phyloP scores from a whole-genome alignment of 2,888 invertebrate genomes.

The Calliphora vomitoria region DNA sequence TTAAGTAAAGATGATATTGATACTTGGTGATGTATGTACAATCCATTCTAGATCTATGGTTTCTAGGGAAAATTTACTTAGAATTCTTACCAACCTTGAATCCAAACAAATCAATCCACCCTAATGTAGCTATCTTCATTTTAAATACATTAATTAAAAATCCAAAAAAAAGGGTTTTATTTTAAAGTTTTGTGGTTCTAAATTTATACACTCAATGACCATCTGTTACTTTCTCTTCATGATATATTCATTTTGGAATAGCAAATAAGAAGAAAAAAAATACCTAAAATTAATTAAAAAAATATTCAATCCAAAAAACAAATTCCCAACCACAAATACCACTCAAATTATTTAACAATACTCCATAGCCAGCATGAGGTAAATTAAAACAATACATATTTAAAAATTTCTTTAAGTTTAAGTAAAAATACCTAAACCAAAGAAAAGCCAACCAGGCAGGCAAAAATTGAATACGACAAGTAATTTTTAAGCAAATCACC shows the following conservation, averaged over 20 bases:
- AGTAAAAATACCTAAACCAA: not conserved
- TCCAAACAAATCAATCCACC: too few relatives aligned
- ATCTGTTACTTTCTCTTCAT: not conserved
- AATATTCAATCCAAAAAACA: not conserved
- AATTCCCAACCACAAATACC: not conserved
- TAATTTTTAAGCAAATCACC: constrained; percentile 2
- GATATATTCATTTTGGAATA: not conserved
- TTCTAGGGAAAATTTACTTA: too few relatives aligned
- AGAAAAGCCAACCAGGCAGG: not conserved
- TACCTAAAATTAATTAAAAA: not conserved
- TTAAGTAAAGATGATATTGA: too few relatives aligned
- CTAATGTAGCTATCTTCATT: not conserved
- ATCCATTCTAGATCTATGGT: too few relatives aligned
- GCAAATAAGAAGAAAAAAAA: not conserved
- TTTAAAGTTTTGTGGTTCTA: not conserved
- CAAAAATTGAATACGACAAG: not conserved
- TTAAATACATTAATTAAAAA: not conserved
- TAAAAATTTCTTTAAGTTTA: not conserved
- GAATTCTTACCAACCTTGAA: too few relatives aligned
- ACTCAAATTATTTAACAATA: not conserved
- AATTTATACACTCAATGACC: not conserved
- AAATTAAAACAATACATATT: not conserved
- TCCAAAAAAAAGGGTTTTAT: not conserved
- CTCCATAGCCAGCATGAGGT: not conserved
- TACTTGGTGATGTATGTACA: too few relatives aligned